These are phyloP conservation scores for Hesperophylax magnus DNA, from an alignment of 1,140 invertebrate genomes.

Conservation along the genomic window DNA sequence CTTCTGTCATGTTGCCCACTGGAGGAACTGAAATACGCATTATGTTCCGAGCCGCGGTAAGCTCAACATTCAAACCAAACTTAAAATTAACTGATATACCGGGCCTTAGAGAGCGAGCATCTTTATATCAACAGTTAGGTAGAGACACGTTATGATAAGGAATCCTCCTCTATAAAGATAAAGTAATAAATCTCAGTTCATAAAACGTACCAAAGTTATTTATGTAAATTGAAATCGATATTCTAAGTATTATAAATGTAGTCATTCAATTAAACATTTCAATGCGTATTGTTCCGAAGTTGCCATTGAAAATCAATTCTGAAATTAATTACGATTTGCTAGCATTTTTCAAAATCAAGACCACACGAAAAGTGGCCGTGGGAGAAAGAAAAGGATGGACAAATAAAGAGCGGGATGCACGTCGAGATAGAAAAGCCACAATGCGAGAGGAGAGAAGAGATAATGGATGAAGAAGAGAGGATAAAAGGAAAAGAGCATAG, in stretches of 20 bases:
- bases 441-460: background rate
- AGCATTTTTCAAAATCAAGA: slow-evolving; percentile 48
- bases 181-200: background rate
- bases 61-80: too few relatives aligned
- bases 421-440: background rate
- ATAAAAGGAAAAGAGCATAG: background rate
- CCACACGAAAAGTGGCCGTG: slow-evolving; percentile 47
- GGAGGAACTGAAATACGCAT: too few relatives aligned
- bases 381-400: background rate
- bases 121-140: too few relatives aligned
- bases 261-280: slow-evolving; percentile 23
- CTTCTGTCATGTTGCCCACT: too few relatives aligned
- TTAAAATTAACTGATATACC: too few relatives aligned
- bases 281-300: slow-evolving; percentile 47
- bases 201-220: background rate
- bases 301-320: slow-evolving; percentile 55
- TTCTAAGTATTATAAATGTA: slow-evolving; percentile 18
- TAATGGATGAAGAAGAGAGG: background rate
- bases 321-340: slow-evolving; percentile 57
- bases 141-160: too few relatives aligned
- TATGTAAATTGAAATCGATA: background rate
- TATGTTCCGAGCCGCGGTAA: too few relatives aligned
- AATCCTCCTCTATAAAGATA: too few relatives aligned
- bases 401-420: background rate
- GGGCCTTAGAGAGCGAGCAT: too few relatives aligned